Conservation (phyloP, 2,888 invertebrate species). For the Archips crataeganus region DNA sequence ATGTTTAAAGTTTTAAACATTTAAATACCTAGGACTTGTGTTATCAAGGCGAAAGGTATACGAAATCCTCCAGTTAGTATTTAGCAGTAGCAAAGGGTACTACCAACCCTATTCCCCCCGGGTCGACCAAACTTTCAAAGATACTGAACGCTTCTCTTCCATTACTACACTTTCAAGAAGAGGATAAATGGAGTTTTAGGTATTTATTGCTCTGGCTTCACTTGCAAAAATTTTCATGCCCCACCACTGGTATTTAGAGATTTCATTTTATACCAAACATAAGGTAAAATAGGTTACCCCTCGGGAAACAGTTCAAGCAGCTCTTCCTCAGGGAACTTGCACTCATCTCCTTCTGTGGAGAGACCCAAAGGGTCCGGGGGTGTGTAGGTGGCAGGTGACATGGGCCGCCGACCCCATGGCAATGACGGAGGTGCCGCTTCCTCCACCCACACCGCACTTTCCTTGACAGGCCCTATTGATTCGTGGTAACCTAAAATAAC, state of each 20-base stretch:
- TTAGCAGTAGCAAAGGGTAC: too few species aligned
- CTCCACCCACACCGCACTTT: constrained; percentile 99
- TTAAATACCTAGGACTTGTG: too few species aligned
- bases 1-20: too few species aligned
- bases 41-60: too few species aligned
- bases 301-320: constrained; percentile 95
- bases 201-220: too few species aligned
- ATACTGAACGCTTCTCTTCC: too few species aligned
- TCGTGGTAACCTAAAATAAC: constrained; percentile 90
- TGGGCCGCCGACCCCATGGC: constrained; percentile 93
- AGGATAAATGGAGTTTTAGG: too few species aligned
- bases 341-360: constrained; percentile 96
- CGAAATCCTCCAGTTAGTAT: background rate
- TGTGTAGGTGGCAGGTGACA: constrained; percentile 94
- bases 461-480: constrained; percentile 97
- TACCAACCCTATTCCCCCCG: too few species aligned
- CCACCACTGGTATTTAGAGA: too few species aligned
- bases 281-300: constrained; percentile 69
- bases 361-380: constrained; percentile 97
- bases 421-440: constrained; percentile 94
- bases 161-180: too few species aligned
- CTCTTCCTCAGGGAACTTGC: constrained; percentile 96
- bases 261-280: background rate
- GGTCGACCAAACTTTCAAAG: too few species aligned
- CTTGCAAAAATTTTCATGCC: too few species aligned